These are phyloP conservation scores for Pheosia gnoma DNA, from an alignment of 2,888 invertebrate genomes.

Conservation along the genomic window DNA sequence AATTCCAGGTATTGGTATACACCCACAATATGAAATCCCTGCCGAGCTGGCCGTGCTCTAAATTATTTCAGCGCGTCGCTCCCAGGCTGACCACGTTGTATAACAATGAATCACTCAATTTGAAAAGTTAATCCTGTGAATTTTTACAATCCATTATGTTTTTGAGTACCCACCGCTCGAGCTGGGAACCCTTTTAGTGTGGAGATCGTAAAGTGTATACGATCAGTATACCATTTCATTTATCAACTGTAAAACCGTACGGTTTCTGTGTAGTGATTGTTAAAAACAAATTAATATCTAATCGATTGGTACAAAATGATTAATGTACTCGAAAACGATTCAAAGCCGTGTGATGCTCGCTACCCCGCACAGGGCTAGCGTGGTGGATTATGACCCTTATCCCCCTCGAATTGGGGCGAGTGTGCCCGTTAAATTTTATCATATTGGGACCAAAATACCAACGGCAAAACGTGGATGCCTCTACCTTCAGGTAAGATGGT, in stretches of 20 bases:
- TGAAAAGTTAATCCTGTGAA: constrained; percentile 40
- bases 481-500: too few relatives aligned
- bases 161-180: constrained; percentile 8
- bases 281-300: neutral
- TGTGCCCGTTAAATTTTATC: too few relatives aligned
- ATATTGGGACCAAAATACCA: too few relatives aligned
- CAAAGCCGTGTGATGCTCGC: neutral
- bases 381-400: too few relatives aligned
- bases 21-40: constrained; percentile 33
- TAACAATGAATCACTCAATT: constrained; percentile 47
- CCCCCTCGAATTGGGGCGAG: too few relatives aligned
- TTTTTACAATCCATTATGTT: constrained; percentile 40
- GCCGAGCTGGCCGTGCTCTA: constrained; percentile 18
- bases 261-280: neutral
- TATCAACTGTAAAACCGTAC: constrained; percentile 8
- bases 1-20: constrained; percentile 36
- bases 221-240: neutral
- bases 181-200: constrained; percentile 9
- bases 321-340: constrained; percentile 1
- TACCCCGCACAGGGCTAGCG: too few relatives aligned
- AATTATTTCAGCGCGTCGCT: constrained; percentile 26
- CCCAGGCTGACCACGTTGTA: constrained; percentile 20
- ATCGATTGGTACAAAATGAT: too few relatives aligned
- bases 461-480: too few relatives aligned
- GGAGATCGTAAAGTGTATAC: neutral